Evolutionary conservation across 2,113 vertebrate species (phyloP).

Genomic region (Amphiprion ocellaris): DNA sequence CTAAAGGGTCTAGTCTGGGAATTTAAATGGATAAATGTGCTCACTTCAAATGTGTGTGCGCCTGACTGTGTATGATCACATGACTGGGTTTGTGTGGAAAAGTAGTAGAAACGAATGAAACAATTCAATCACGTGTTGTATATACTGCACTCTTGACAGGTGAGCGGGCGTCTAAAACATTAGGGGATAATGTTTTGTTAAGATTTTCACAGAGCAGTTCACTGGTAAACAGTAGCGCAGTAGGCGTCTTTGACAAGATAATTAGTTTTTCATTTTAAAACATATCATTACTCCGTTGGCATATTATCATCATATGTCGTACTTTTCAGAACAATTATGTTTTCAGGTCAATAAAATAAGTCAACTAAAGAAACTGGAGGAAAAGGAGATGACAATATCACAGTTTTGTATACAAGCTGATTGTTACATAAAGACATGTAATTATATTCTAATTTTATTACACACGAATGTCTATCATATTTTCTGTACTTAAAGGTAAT

Average conservation of each 20-base stretch:
- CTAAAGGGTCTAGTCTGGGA: conserved; percentile 26
- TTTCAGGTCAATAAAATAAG: neutral
- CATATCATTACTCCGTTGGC: neutral
- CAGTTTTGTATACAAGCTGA: neutral
- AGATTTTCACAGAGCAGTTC: neutral
- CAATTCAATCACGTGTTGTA: conserved; percentile 13
- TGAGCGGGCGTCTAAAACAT: neutral
- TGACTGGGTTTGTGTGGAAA: conserved; percentile 9
- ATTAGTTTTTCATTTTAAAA: conserved; percentile 14
- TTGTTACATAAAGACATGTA: neutral
- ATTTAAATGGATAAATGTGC: conserved; percentile 57
- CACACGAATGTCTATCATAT: too few relatives aligned
- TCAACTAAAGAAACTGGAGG: too few relatives aligned
- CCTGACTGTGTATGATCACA: neutral
- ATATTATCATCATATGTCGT: neutral
- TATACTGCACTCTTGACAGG: conserved; percentile 8
- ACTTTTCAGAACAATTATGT: neutral
- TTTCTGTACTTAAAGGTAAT: too few relatives aligned
- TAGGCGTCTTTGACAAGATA: neutral
- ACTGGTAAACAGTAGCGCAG: neutral
- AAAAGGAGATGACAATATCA: neutral
- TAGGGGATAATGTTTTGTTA: neutral
- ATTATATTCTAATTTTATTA: neutral
- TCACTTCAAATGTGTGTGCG: conserved; percentile 8
- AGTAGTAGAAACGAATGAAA: conserved; percentile 14